These are phyloP conservation scores for Zaprionus lineosus DNA, from an alignment of 2,888 invertebrate genomes.

Conservation along the genomic window DNA sequence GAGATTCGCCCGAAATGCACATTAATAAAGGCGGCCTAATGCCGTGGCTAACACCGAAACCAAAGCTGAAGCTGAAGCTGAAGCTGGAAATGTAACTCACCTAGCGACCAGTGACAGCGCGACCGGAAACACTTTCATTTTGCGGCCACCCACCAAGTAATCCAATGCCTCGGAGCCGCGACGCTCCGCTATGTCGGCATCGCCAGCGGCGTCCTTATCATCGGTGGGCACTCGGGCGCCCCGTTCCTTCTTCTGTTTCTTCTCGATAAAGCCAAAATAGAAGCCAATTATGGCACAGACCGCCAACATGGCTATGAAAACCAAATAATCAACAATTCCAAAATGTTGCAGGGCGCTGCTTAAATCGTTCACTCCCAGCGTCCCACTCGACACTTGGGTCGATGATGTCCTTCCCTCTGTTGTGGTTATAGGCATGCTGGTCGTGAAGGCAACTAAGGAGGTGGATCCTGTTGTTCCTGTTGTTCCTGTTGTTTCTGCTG, in stretches of 20 bases:
- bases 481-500: conserved; percentile 17
- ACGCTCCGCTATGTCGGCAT: conserved; percentile 61
- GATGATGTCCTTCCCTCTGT: conserved; percentile 3
- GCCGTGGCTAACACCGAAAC: too few relatives aligned
- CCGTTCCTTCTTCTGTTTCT: conserved; percentile 79
- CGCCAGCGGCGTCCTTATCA: conserved; percentile 51
- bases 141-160: conserved; percentile 91
- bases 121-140: conserved; percentile 92
- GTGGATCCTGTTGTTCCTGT: conserved; percentile 27
- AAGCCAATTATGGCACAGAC: conserved; percentile 90
- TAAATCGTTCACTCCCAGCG: conserved; percentile 80
- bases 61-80: conserved; percentile 6
- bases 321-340: conserved; percentile 89
- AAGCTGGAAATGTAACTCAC: conserved; percentile 82
- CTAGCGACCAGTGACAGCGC: conserved; percentile 93
- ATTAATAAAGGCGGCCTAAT: too few relatives aligned
- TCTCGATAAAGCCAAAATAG: conserved; percentile 91
- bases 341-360: conserved; percentile 86
- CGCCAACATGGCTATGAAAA: conserved; percentile 90
- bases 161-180: conserved; percentile 84
- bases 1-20: conserved; percentile 32
- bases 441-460: not conserved
- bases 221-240: conserved; percentile 36
- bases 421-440: conserved; percentile 14
- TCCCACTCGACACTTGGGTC: conserved; percentile 30